phyloP scores from a whole-genome alignment of 37 sponge, comb jelly and placozoan species.

The Halisarca cf. caerulea region DNA sequence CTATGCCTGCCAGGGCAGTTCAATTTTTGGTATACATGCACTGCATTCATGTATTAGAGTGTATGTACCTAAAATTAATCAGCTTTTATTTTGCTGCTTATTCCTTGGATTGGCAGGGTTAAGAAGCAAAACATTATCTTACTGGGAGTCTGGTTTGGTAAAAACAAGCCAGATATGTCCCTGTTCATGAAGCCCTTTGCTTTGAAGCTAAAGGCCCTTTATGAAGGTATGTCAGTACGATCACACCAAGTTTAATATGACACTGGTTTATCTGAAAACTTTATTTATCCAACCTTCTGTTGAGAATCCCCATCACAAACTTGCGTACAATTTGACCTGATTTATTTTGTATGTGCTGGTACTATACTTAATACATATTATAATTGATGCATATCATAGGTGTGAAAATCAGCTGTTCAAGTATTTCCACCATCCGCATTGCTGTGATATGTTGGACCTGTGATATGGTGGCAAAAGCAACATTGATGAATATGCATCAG shows the following conservation, averaged over 20 bases:
- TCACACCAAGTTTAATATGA: neutral
- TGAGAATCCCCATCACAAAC: too few relatives aligned
- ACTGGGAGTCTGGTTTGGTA: neutral
- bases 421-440: neutral
- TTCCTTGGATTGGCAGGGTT: neutral
- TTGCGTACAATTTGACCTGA: too few relatives aligned
- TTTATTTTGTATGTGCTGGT: too few relatives aligned
- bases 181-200: neutral
- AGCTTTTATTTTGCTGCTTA: neutral
- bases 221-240: neutral
- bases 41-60: too few relatives aligned
- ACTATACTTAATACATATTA: neutral
- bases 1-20: too few relatives aligned
- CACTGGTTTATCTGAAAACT: too few relatives aligned
- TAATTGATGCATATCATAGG: neutral
- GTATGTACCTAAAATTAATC: too few relatives aligned
- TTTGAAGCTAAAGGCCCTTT: neutral
- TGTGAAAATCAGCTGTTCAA: neutral
- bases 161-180: constrained; percentile 3
- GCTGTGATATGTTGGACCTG: neutral
- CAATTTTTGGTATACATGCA: too few relatives aligned
- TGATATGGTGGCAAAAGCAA: constrained; percentile 23
- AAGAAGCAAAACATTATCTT: neutral
- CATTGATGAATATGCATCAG: neutral
- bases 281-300: too few relatives aligned